Conservation (phyloP, 2,797 vertebrate genomes). For the Agapornis canus region DNA sequence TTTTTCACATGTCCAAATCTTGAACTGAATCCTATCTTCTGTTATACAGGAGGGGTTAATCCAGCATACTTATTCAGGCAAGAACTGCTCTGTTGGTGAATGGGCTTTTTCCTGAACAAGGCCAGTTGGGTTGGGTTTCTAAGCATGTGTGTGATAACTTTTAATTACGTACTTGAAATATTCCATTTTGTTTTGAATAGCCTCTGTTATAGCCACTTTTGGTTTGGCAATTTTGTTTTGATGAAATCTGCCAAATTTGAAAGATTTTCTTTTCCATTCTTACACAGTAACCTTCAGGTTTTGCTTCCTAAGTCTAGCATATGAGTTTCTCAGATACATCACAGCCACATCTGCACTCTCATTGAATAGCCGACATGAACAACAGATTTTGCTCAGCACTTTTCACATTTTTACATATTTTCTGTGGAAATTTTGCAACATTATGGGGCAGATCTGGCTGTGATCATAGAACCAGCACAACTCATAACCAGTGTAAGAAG, state of each 20-base stretch:
- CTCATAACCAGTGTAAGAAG: not conserved
- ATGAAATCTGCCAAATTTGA: not conserved
- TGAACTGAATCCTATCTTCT: not conserved
- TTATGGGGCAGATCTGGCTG: not conserved
- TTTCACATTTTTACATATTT: not conserved
- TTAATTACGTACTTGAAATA: not conserved
- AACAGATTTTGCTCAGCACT: not conserved
- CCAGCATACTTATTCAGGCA: not conserved
- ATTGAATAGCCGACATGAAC: not conserved
- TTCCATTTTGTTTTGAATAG: not conserved
- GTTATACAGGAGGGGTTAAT: not conserved
- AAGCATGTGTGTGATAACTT: not conserved
- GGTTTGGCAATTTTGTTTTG: not conserved
- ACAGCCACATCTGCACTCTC: not conserved
- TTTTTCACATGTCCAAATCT: not conserved
- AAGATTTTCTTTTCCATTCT: not conserved
- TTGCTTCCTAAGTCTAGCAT: not conserved
- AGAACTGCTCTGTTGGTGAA: not conserved
- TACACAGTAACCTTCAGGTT: not conserved
- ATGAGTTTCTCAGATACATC: not conserved
- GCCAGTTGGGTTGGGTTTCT: not conserved
- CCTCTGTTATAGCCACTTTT: not conserved
- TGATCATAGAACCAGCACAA: not conserved
- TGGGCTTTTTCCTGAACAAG: not conserved
- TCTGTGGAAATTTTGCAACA: not conserved